Percentiles rank a stretch among this genome's conserved stretches.
phyloP scores from a whole-genome alignment of 2,888 invertebrate genomes.

The Phyllotreta cruciferae region DNA sequence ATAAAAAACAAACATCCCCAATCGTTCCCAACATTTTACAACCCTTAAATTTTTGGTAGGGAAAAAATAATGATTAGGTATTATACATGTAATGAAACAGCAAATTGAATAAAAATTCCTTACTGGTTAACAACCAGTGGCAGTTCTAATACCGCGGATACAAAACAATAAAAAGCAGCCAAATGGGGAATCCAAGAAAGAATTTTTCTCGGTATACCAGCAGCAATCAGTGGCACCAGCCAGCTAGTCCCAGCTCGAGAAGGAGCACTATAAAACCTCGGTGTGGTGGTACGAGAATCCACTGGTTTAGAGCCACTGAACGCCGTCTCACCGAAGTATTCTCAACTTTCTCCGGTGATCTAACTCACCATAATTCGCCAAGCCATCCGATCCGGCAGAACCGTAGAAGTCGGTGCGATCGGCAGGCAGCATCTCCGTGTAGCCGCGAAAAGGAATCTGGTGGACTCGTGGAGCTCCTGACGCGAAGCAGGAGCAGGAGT shows the following conservation, averaged over 20 bases:
- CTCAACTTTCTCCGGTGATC: constrained; percentile 29
- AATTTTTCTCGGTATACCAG: constrained; percentile 8
- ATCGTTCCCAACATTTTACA: background rate
- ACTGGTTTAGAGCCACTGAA: constrained; percentile 26
- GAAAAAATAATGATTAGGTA: too few relatives aligned
- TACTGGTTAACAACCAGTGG: too few relatives aligned
- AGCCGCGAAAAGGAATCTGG: constrained; percentile 14
- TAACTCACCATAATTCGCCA: constrained; percentile 25
- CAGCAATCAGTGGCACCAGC: constrained; percentile 8
- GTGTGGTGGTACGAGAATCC: constrained; percentile 3
- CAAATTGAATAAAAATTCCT: too few relatives aligned
- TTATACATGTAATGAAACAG: too few relatives aligned
- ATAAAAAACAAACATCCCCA: background rate
- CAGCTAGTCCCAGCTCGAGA: constrained; percentile 1
- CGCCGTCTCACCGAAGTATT: constrained; percentile 22
- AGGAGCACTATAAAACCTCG: constrained; percentile 25
- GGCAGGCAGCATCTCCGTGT: constrained; percentile 21
- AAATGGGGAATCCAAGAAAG: background rate
- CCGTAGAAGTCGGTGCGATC: constrained; percentile 22
- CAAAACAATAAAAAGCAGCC: background rate
- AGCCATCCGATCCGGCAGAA: constrained; percentile 21
- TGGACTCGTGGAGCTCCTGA: background rate
- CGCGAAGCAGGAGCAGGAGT: background rate
- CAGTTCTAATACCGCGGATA: background rate
- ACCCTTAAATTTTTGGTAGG: too few relatives aligned